Base-by-base conservation (phyloP, 2,797 vertebrate genomes). In the Serranus cabrilla region DNA sequence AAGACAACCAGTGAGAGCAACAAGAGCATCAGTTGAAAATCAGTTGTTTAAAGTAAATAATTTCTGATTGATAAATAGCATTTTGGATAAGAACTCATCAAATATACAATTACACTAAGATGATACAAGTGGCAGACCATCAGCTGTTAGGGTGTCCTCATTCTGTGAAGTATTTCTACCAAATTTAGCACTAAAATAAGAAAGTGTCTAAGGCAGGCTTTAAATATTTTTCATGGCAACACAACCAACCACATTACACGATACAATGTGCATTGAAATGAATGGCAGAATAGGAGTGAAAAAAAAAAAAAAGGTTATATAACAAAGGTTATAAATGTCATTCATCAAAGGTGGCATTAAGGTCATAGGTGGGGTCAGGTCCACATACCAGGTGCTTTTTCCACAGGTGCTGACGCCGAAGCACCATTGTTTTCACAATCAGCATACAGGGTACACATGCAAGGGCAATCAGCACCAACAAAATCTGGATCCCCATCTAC, bases 361-460 rank as follows among this genome's bases (percentile, higher is more conserved):
- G 71, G 21, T 78, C 54, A 58, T 64, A 78, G 80, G 63, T 76
- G 80, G 78, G 76, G 60, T 77, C 73, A 66, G 78, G 67, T 47
- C 39, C 74, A 97, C 98, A 95, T 96, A 99, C 98, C 97, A 99
- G 92, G 87, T 98, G 96, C 83, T 93, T 97, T 91, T 96, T 98
- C 95, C 97, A 96, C 69, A 99, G 89, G 86, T 99, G 96, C 77
- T 99, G 98, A 72, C 94, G 97, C 57, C 97, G 97, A 82, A 99
- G 97, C 89, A 99, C 93, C 93, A 99, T 80, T 46, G 98, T 98
- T 92, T 99, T 99, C 88, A 97, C 96, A 64, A 99, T 86, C 89
- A 99, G 95, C 97, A 99, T 99, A 95, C 97, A 98, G 0, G 98
- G 98, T 56, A 99, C 96, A 85, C 98, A 99, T 74, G 98, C 95